Percentiles rank a stretch among this genome's conserved stretches.
Conservation (phyloP, 2,113 vertebrate genomes). For the Aphyosemion australe region DNA sequence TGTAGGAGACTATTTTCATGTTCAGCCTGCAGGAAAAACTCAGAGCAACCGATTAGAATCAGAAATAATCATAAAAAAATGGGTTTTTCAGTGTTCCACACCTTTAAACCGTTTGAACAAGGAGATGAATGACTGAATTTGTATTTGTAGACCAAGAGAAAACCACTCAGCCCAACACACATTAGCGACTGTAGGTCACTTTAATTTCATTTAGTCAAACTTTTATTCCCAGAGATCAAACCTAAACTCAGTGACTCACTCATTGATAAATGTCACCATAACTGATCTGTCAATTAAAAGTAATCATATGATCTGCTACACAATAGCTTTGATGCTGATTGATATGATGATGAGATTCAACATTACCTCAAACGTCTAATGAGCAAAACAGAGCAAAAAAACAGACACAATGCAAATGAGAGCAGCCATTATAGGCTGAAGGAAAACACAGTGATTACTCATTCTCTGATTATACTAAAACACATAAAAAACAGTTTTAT, state of each 20-base stretch:
- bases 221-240: not conserved
- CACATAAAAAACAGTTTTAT: not conserved
- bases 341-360: no score
- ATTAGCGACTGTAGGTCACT: not conserved
- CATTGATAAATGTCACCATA: not conserved
- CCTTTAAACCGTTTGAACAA: not conserved
- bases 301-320: not conserved
- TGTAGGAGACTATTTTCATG: no score
- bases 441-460: not conserved
- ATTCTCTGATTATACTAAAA: not conserved
- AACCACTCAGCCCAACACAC: not conserved
- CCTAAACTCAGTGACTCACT: no score
- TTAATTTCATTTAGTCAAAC: not conserved
- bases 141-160: constrained; percentile 4
- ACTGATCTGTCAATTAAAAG: not conserved
- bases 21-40: no score
- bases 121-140: not conserved
- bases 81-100: no score
- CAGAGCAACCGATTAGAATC: no score
- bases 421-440: not conserved
- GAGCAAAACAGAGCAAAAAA: not conserved
- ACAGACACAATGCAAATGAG: not conserved
- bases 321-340: not conserved
- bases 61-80: no score
- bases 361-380: not conserved